Percentiles rank a stretch among this genome's conserved stretches.
Evolutionary conservation across 23 tunicate genomes (phyloP).

Genomic region (Oikopleura albicans): DNA sequence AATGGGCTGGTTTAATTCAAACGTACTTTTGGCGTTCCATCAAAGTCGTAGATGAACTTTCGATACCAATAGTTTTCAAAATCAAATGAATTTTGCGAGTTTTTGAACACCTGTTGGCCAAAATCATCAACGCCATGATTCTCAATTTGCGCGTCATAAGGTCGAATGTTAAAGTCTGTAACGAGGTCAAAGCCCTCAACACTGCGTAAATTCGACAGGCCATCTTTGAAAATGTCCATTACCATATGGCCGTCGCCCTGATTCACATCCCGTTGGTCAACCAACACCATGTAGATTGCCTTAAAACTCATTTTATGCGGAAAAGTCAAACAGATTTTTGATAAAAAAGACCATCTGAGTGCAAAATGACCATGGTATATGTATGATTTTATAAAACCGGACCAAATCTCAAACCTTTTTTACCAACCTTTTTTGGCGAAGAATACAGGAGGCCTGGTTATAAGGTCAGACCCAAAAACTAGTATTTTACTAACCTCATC

Average conservation of each 20-base stretch:
- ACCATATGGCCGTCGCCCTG: background rate
- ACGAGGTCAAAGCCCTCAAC: conserved; percentile 7
- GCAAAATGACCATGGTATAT: too few species aligned
- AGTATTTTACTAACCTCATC: background rate
- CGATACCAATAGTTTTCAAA: background rate
- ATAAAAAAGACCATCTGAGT: too few species aligned
- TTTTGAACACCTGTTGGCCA: background rate
- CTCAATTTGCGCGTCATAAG: background rate
- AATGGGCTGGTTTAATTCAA: too few species aligned
- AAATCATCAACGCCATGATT: background rate
- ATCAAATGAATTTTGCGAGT: background rate
- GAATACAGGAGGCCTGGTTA: too few species aligned
- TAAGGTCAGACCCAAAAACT: too few species aligned
- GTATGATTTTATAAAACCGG: too few species aligned
- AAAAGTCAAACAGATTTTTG: background rate
- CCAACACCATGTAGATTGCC: background rate
- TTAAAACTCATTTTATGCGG: background rate
- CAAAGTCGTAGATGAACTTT: background rate
- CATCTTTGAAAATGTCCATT: background rate
- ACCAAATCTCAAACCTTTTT: too few species aligned
- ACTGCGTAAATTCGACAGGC: background rate
- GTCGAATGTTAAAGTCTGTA: background rate
- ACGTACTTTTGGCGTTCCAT: background rate
- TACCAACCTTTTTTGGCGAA: too few species aligned
- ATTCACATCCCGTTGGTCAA: background rate